phyloP scores from a whole-genome alignment of 1,140 invertebrate genomes.

The Anoplolepis gracilipes region DNA sequence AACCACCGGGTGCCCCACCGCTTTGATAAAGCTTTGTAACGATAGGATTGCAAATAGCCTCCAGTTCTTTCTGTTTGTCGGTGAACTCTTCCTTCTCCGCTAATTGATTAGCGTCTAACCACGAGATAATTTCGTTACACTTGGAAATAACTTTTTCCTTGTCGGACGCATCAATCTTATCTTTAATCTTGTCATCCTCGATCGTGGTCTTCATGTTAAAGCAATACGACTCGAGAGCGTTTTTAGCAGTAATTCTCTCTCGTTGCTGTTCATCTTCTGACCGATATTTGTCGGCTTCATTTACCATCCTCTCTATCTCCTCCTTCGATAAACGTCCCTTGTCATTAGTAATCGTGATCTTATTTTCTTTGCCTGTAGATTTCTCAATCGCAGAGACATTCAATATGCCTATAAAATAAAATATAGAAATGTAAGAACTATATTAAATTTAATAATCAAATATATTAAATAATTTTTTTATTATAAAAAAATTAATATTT shows the following conservation, averaged over 20 bases:
- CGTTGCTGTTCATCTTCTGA: conserved; percentile 90
- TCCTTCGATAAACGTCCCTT: conserved; percentile 92
- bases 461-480: background rate
- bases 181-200: conserved; percentile 95
- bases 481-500: conserved; percentile 22
- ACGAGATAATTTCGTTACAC: conserved; percentile 96
- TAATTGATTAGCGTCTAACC: conserved; percentile 97
- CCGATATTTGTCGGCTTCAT: conserved; percentile 88
- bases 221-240: conserved; percentile 91
- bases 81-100: conserved; percentile 97
- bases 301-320: conserved; percentile 94
- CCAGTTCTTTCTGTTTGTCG: conserved; percentile 96
- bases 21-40: conserved; percentile 94
- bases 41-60: conserved; percentile 94
- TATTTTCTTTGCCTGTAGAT: conserved; percentile 89
- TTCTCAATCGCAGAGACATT: conserved; percentile 87
- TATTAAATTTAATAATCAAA: background rate
- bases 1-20: conserved; percentile 84
- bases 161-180: conserved; percentile 95
- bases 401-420: conserved; percentile 87
- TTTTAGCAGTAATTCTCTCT: conserved; percentile 87
- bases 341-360: conserved; percentile 95
- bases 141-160: conserved; percentile 95
- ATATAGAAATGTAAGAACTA: background rate
- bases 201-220: conserved; percentile 98